A percentile compares a stretch with the other conserved stretches of the same genome.
These are phyloP conservation scores for Hypercompe scribonia DNA, from an alignment of 2,888 invertebrate genomes.

Conservation along the genomic window DNA sequence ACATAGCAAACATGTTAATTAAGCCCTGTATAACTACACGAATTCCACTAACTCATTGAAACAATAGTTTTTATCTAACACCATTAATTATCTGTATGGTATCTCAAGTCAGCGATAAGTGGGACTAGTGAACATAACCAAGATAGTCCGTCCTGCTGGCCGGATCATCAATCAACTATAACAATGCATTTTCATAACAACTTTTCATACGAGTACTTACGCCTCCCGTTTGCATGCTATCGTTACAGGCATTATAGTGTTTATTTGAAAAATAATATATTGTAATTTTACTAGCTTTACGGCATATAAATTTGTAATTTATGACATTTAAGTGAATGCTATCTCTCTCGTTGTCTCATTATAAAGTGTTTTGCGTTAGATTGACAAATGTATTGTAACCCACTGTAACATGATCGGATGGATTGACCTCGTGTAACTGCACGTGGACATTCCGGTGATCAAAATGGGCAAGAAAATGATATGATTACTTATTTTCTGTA, in stretches of 20 bases:
- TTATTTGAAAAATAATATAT: constrained; percentile 17
- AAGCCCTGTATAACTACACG: constrained; percentile 27
- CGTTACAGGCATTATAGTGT: constrained; percentile 36
- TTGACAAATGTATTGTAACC: background rate
- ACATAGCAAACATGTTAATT: constrained; percentile 38
- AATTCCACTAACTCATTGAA: constrained; percentile 32
- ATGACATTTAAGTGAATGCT: constrained; percentile 2
- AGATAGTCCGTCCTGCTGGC: constrained; percentile 46
- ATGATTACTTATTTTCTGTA: too few species aligned
- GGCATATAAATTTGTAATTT: background rate
- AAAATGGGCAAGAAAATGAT: too few species aligned
- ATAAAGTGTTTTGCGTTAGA: background rate
- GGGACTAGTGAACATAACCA: constrained; percentile 51
- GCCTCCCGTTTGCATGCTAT: constrained; percentile 38
- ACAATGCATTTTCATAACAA: constrained; percentile 54
- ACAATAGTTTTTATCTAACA: constrained; percentile 30
- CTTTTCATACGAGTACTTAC: constrained; percentile 37
- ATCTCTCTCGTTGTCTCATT: background rate
- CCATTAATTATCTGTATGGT: constrained; percentile 49
- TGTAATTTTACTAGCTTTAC: constrained; percentile 7
- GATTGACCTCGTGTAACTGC: too few species aligned
- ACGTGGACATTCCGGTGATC: too few species aligned
- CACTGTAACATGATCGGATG: too few species aligned
- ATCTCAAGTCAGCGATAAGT: constrained; percentile 48
- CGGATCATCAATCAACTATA: constrained; percentile 62